Base-by-base conservation (phyloP, 23 tunicate genomes). In the Halocynthia aurantium region DNA sequence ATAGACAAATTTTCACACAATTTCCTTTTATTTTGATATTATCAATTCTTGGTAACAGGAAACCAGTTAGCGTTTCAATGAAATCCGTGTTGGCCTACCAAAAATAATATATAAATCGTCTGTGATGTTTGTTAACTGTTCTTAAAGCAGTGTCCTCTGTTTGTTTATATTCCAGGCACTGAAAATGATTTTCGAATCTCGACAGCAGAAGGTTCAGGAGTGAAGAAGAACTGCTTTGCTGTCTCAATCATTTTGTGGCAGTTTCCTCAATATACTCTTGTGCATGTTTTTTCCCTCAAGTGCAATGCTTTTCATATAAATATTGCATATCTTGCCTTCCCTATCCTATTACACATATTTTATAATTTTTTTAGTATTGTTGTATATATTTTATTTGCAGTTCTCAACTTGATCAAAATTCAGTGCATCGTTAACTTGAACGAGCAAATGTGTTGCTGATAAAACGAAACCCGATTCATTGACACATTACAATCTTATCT, bases 161-260 rank as follows among this genome's bases (percentile, higher is more conserved):
- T 71, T 10, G 12, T 70, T 71, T 54, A 17, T n/a, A n/a, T 71
- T 6, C 8, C 78, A 74, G 78, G 78, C 78, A 54, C 62, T 74
- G 22, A 53, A 74, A 44, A 74, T 74, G 78, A 74, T 54, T 19
- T 20, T 22, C 20, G 78, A 74, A 56, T 74, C 78, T 8, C 55
- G 22, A 74, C 31, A 53, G 18, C 78, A 74, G 31, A 22, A 74
- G 6, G 57, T 51, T 51, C 76, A 49, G 15, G 57, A 44, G 57
- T 72, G 17, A 72, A 13, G 15, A 4, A 31, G 44, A 31, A 31
- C 44, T 31, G 44, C 44, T 31, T 31, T 31, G 44, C 44, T 0
- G 44, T 31, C 44, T 31, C 44, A 31, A 31, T 31, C 44, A 31
- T 31, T 31, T 58, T 13, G 63, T n/a, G 63, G n/a, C 17, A n/a